Conservation (phyloP, 2,888 invertebrate genomes). For the Therioaphis trifolii region DNA sequence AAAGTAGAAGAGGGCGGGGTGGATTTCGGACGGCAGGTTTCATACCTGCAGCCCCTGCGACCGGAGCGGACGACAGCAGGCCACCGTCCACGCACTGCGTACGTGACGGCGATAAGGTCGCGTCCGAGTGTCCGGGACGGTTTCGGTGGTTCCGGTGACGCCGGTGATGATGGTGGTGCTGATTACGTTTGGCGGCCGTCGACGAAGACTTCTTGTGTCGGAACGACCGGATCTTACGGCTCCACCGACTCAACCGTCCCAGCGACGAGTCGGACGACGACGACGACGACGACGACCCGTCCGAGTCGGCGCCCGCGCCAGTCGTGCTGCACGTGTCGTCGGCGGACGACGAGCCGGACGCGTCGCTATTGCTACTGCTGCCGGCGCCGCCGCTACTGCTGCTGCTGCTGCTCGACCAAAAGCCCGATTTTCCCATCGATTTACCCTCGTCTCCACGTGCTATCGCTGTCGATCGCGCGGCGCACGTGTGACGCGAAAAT, state of each 20-base stretch:
- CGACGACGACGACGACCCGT: conserved; percentile 27
- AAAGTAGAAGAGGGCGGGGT: not conserved
- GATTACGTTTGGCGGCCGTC: conserved; percentile 3
- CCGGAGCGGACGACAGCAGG: not conserved
- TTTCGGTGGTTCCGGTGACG: not conserved
- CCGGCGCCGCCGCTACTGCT: not conserved
- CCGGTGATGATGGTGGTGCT: not conserved
- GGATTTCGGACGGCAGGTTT: too few species aligned
- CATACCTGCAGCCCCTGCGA: not conserved
- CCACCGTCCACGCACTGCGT: not conserved
- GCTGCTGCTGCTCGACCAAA: conserved; percentile 53
- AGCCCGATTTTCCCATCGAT: conserved; percentile 27
- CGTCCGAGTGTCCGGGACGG: conserved; percentile 1
- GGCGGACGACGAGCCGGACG: conserved; percentile 44
- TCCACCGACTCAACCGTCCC: conserved; percentile 57
- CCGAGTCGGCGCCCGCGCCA: conserved; percentile 13
- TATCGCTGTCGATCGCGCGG: not conserved
- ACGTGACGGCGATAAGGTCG: not conserved
- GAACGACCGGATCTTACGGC: conserved; percentile 56
- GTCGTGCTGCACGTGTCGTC: not conserved
- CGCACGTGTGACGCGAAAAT: not conserved
- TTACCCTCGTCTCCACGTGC: not conserved
- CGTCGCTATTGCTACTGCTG: not conserved
- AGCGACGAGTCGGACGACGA: conserved; percentile 35
- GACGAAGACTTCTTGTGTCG: conserved; percentile 40